phyloP scores from a whole-genome alignment of 2,888 invertebrate genomes.

The Nudaria mundana region DNA sequence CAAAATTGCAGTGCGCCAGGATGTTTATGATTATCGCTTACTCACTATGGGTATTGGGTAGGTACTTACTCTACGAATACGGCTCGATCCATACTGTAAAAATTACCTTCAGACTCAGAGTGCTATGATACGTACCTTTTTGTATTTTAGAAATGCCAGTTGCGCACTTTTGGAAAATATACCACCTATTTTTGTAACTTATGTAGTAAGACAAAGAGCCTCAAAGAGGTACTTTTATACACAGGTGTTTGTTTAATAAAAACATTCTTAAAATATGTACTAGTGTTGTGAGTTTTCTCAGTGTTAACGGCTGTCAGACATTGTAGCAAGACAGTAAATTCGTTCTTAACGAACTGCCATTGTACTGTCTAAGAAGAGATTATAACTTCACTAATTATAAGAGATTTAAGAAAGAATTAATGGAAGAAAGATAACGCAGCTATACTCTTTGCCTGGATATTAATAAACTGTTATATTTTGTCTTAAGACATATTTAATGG shows the following conservation, averaged over 20 bases:
- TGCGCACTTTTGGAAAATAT: too few species aligned
- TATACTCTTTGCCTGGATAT: constrained; percentile 34
- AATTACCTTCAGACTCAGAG: constrained; percentile 52
- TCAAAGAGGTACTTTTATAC: too few species aligned
- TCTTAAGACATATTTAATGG: constrained; percentile 35
- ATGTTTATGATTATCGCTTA: constrained; percentile 75
- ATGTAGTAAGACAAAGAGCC: too few species aligned
- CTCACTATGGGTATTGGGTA: too few species aligned
- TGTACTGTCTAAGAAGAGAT: constrained; percentile 40
- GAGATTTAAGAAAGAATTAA: constrained; percentile 35
- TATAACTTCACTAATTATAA: constrained; percentile 42
- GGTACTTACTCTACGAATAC: too few species aligned
- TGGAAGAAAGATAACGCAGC: constrained; percentile 39
- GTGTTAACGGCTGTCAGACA: constrained; percentile 14
- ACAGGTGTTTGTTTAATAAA: too few species aligned
- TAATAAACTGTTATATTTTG: constrained; percentile 39
- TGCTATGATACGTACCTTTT: too few species aligned
- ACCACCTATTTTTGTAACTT: too few species aligned
- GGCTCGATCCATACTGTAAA: constrained; percentile 47
- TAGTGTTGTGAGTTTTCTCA: too few species aligned
- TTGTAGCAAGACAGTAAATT: constrained; percentile 38
- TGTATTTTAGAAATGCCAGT: too few species aligned
- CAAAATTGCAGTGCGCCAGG: constrained; percentile 70
- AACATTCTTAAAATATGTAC: constrained; percentile 10
- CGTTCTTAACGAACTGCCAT: constrained; percentile 39